Evolutionary conservation across 2,797 vertebrate species (phyloP).

Genomic region (Microcaecilia unicolor): DNA sequence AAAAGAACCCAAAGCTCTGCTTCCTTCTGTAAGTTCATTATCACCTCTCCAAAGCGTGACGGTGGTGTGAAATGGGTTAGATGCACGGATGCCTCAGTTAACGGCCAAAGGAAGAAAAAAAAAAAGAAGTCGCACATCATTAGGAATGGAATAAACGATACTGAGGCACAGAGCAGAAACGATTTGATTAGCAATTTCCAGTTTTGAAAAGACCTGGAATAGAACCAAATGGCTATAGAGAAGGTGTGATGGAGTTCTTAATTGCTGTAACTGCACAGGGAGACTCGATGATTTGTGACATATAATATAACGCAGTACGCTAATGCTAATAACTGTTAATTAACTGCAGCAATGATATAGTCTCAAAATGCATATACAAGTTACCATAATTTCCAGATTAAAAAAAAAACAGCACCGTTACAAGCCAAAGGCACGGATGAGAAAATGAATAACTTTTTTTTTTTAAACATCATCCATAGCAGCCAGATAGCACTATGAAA

Average conservation of each 20-base stretch:
- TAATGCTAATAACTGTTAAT: constrained; percentile 98
- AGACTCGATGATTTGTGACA: constrained; percentile 98
- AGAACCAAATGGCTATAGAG: constrained; percentile 82
- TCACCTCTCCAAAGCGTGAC: constrained; percentile 57
- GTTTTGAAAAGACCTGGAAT: constrained; percentile 90
- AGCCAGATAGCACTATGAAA: constrained; percentile 22
- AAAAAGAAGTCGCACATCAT: constrained; percentile 69
- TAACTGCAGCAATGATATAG: constrained; percentile 90
- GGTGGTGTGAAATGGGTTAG: constrained; percentile 69
- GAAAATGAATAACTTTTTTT: constrained; percentile 14
- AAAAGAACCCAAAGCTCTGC: constrained; percentile 41
- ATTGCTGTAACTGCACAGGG: constrained; percentile 92
- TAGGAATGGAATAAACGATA: constrained; percentile 86
- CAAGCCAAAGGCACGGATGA: constrained; percentile 52
- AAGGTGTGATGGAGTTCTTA: constrained; percentile 92
- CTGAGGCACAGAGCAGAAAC: constrained; percentile 81
- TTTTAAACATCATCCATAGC: constrained; percentile 19
- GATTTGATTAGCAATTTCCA: constrained; percentile 95
- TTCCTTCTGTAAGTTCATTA: constrained; percentile 62
- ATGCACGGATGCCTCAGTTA: constrained; percentile 68
- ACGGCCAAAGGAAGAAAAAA: constrained; percentile 51
- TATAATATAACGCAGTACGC: constrained; percentile 80
- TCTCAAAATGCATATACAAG: constrained; percentile 70
- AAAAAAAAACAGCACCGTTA: constrained; percentile 64
- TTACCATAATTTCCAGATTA: constrained; percentile 80